Evolutionary conservation across 2,888 invertebrate genomes (phyloP).

Genomic region (Cremastinae sp.): DNA sequence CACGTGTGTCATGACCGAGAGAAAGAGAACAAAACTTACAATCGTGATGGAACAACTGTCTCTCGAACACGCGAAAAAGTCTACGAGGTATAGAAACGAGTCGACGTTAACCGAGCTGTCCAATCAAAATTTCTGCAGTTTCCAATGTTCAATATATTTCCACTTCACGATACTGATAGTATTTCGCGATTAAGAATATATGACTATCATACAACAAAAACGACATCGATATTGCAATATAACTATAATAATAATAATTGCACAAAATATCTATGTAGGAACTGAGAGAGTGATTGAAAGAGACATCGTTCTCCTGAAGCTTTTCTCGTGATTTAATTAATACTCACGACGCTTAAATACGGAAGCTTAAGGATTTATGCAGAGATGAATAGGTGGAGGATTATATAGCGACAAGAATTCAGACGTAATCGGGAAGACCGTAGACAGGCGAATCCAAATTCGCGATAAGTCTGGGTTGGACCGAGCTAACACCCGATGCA

Average conservation of each 20-base stretch:
- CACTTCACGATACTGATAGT: no score
- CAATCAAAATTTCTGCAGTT: neutral
- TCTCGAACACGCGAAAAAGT: neutral
- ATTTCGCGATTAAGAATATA: no score
- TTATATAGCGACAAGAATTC: slow-evolving; percentile 1
- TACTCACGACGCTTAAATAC: no score
- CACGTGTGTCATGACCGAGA: slow-evolving; percentile 26
- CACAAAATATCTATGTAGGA: no score
- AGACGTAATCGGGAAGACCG: neutral
- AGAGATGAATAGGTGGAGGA: slow-evolving; percentile 13
- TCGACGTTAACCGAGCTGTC: slow-evolving; percentile 11
- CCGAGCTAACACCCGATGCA: slow-evolving; percentile 6
- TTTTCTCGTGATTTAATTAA: no score
- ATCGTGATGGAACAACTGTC: slow-evolving; percentile 28
- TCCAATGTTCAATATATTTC: no score
- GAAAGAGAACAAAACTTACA: slow-evolving; percentile 30
- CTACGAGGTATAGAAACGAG: slow-evolving; percentile 18
- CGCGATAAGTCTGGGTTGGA: slow-evolving; percentile 15
- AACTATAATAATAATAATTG: no score
- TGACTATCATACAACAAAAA: no score
- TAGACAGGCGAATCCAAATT: slow-evolving; percentile 7
- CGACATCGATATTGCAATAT: no score
- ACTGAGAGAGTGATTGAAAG: neutral
- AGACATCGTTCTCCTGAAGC: no score
- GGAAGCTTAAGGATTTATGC: neutral